Evolutionary conservation across 2,888 invertebrate species (phyloP), one percentile per base, ranked within the genome.

Genomic region (Lasioglossum oenotherae): DNA sequence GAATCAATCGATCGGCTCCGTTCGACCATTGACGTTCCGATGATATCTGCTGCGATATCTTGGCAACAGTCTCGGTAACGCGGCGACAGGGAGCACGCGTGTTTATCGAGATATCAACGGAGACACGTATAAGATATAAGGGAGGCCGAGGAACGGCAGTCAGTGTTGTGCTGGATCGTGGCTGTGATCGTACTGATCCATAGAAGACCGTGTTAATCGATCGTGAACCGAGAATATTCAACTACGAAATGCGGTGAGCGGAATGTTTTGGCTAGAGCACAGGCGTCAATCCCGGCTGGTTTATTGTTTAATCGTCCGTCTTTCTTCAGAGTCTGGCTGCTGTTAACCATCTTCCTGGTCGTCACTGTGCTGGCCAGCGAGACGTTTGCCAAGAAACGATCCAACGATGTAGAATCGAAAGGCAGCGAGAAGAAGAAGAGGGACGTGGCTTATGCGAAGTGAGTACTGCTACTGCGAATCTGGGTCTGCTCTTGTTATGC

Each of bases 21-120:
- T 57, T 64, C 72, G 67, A 8, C 0, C 19, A 87, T 64, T 76
- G 69, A 12, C 0, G 10, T 27, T 53, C 27, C 27, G 12, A 31
- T 16, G 78, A 78, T 85, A 80, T 84, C 84, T 35, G 53, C 67
- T 78, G 57, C 53, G 76, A 46, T 67, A 53, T 74, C 53, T 69
- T 44, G 49, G 64, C 53, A 53, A 53, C 12, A 71, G 49, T 35
- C 38, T 67, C 44, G 31, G 57, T 71, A 72, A 71, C 16, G 38
- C 5, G 12, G 41, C 19, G 27, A 57, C 53, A n/a, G 14, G 16
- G 69, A 57, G 44, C 81, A 46, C 19, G 69, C 41, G 14, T 79
- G 78, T 90, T 89, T 88, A 88, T 90, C 91, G 82, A 82, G 89
- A 85, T 90, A 88, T 88, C 84, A 74, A 82, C 27, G 16, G 79